Evolutionary conservation across 2,113 vertebrate genomes (phyloP).

Genomic region (Xyrauchen texanus): DNA sequence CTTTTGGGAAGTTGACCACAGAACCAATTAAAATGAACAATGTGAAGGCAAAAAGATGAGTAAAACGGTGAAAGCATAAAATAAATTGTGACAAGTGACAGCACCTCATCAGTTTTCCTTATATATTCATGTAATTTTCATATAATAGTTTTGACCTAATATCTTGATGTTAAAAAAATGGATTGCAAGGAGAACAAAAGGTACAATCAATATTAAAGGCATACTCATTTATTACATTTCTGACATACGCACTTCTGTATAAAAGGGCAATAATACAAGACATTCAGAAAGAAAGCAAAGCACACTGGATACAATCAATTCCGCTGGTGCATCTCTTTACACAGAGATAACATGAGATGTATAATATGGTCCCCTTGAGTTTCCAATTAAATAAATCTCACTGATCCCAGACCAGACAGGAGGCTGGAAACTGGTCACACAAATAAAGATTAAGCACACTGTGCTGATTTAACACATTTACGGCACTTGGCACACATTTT

Average conservation of each 20-base stretch:
- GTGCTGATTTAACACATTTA: slow-evolving; percentile 34
- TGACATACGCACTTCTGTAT: slow-evolving; percentile 33
- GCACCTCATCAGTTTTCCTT: too few species aligned
- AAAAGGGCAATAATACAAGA: slow-evolving; percentile 36
- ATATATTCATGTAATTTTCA: too few species aligned
- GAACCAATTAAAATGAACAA: too few species aligned
- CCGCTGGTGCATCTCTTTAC: slow-evolving; percentile 24
- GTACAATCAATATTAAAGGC: slow-evolving; percentile 47
- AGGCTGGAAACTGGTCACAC: slow-evolving; percentile 37
- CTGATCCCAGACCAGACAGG: slow-evolving; percentile 30
- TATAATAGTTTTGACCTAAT: too few species aligned
- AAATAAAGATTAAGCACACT: slow-evolving; percentile 34
- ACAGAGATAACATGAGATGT: slow-evolving; percentile 4
- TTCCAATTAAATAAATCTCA: slow-evolving; percentile 22
- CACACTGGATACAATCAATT: not conserved
- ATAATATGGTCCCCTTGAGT: not conserved
- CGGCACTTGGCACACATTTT: not conserved
- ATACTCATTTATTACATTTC: slow-evolving; percentile 49
- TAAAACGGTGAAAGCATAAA: too few species aligned
- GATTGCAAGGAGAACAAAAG: not conserved
- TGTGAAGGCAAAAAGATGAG: too few species aligned
- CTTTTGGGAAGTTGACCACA: too few species aligned
- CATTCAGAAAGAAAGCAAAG: slow-evolving; percentile 35
- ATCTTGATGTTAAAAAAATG: not conserved
- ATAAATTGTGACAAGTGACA: too few species aligned